Percentiles rank a stretch among this genome's conserved stretches.
Conservation (phyloP, 2,113 vertebrate species). For the Burhinus bistriatus region DNA sequence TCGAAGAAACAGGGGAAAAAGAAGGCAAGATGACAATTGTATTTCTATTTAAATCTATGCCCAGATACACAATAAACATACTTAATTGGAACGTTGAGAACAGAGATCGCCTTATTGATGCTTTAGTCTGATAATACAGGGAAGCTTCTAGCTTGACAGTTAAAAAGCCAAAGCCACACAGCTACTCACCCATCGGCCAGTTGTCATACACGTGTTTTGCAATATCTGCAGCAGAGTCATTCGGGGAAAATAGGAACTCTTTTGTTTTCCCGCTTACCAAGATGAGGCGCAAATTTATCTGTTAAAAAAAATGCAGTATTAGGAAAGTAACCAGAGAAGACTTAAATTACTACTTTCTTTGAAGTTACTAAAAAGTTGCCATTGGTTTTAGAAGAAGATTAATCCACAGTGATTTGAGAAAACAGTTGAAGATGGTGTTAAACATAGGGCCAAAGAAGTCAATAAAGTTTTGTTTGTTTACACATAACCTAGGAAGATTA, state of each 20-base stretch:
- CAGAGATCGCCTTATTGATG: neutral
- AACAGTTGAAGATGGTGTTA: neutral
- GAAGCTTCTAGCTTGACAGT: neutral
- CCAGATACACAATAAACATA: neutral
- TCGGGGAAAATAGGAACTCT: slow-evolving; percentile 96
- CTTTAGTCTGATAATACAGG: neutral
- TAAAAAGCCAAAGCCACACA: neutral
- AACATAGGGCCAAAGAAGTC: neutral
- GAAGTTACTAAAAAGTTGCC: neutral
- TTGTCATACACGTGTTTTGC: slow-evolving; percentile 98
- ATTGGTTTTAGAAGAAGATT: neutral
- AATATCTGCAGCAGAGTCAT: slow-evolving; percentile 95
- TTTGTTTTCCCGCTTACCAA: slow-evolving; percentile 98
- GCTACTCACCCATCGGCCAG: slow-evolving; percentile 96
- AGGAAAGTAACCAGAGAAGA: neutral
- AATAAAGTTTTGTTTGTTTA: neutral
- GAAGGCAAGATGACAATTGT: neutral
- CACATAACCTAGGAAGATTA: neutral
- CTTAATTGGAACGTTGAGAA: neutral
- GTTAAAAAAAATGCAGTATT: slow-evolving; percentile 13
- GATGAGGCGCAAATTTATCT: slow-evolving; percentile 98
- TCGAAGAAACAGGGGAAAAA: neutral
- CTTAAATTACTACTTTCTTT: neutral
- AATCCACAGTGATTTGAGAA: neutral
- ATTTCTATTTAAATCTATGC: neutral